Evolutionary conservation across 2,888 invertebrate genomes (phyloP).

Genomic region (Athetis lepigone): DNA sequence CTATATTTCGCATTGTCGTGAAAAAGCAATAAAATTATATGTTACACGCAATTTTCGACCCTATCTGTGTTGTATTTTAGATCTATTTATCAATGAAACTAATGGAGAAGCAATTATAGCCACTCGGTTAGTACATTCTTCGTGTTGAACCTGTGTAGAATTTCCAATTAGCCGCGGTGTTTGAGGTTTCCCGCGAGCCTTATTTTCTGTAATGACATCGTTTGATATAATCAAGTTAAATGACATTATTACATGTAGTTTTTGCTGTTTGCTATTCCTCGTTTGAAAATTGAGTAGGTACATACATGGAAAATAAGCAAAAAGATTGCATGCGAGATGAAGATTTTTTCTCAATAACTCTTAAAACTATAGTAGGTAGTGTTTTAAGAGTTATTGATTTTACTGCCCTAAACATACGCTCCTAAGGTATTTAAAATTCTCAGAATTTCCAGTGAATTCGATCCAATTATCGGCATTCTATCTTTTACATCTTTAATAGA

Average conservation of each 20-base stretch:
- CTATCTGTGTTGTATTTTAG: too few species aligned
- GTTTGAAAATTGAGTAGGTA: slow-evolving; percentile 19
- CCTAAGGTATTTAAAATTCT: neutral
- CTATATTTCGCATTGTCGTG: too few species aligned
- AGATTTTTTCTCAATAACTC: too few species aligned
- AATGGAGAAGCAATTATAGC: too few species aligned
- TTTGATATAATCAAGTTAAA: slow-evolving; percentile 28
- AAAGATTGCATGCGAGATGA: slow-evolving; percentile 18
- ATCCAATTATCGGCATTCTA: neutral
- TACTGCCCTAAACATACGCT: neutral
- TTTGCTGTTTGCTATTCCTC: slow-evolving; percentile 12
- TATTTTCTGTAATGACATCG: slow-evolving; percentile 42
- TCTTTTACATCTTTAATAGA: neutral
- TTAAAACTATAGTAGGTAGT: neutral
- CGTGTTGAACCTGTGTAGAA: slow-evolving; percentile 12
- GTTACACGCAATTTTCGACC: too few species aligned
- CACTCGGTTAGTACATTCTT: too few species aligned
- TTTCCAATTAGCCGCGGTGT: slow-evolving; percentile 44
- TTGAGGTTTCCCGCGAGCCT: slow-evolving; percentile 11
- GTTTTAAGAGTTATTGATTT: too few species aligned
- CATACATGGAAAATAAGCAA: slow-evolving; percentile 29
- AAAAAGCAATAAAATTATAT: too few species aligned
- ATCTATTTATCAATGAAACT: too few species aligned
- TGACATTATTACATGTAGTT: slow-evolving; percentile 13
- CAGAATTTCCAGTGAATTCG: neutral